Percentiles rank a stretch among this genome's conserved stretches.
phyloP scores from a whole-genome alignment of 2,797 vertebrate genomes.

The Myotis pilosus region DNA sequence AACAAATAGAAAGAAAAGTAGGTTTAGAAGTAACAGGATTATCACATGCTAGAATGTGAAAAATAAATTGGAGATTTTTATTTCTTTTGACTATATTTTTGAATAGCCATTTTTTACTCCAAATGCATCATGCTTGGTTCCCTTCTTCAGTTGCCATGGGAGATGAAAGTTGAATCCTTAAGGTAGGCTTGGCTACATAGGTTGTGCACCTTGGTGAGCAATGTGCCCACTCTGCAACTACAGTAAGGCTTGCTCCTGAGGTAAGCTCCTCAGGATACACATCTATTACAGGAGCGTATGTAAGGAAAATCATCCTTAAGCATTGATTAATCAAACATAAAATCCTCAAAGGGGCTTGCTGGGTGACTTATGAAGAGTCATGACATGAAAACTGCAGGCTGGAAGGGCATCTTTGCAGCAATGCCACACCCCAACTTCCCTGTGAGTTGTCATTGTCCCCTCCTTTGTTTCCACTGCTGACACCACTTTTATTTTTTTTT shows the following conservation, averaged over 20 bases:
- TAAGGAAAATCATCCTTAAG: neutral
- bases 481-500: neutral
- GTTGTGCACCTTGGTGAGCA: neutral
- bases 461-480: neutral
- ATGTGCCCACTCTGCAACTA: neutral
- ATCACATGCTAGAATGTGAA: neutral
- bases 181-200: neutral
- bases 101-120: neutral
- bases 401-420: neutral
- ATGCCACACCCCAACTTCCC: neutral
- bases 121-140: neutral
- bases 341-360: neutral
- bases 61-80: neutral
- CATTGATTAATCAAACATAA: neutral
- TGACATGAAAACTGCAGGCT: neutral
- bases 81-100: conserved; percentile 2
- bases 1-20: neutral
- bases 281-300: neutral
- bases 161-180: conserved; percentile 32
- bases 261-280: neutral
- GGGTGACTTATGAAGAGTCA: neutral
- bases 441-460: neutral
- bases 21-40: neutral
- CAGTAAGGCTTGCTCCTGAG: neutral
- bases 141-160: neutral